A percentile compares a stretch with the other conserved stretches of the same genome.
Conservation (phyloP, 2,797 vertebrate species). For the Pitangus sulphuratus region DNA sequence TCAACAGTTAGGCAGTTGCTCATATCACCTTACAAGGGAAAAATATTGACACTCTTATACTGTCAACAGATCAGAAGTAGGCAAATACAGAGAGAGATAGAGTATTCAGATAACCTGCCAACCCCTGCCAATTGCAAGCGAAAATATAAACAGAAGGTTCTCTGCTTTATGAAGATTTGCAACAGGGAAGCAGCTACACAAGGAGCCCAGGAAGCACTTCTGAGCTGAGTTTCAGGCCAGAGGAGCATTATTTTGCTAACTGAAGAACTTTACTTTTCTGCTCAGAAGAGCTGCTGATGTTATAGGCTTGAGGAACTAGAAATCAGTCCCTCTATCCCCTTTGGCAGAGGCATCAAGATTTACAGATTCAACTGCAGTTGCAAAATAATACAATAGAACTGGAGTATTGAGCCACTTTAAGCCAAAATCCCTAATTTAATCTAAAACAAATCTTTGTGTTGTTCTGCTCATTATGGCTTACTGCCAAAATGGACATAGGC, state of each 20-base stretch:
- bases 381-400: background rate
- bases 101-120: conserved; percentile 53
- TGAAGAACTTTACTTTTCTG: background rate
- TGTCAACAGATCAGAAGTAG: conserved; percentile 59
- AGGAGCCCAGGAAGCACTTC: background rate
- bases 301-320: background rate
- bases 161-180: background rate
- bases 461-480: background rate
- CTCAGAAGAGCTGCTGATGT: background rate
- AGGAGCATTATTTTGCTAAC: background rate
- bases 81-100: conserved; percentile 64
- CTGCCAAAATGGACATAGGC: background rate
- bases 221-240: background rate
- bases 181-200: background rate
- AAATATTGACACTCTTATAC: conserved; percentile 57
- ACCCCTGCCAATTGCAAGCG: conserved; percentile 1
- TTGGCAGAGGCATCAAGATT: background rate
- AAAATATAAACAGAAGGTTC: conserved; percentile 42
- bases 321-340: background rate
- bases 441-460: background rate
- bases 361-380: background rate
- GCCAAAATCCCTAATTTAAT: background rate
- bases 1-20: conserved; percentile 55
- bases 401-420: background rate
- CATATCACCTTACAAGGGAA: conserved; percentile 57